Base-by-base conservation (phyloP, 2,113 vertebrate species). In the Ciconia boyciana region DNA sequence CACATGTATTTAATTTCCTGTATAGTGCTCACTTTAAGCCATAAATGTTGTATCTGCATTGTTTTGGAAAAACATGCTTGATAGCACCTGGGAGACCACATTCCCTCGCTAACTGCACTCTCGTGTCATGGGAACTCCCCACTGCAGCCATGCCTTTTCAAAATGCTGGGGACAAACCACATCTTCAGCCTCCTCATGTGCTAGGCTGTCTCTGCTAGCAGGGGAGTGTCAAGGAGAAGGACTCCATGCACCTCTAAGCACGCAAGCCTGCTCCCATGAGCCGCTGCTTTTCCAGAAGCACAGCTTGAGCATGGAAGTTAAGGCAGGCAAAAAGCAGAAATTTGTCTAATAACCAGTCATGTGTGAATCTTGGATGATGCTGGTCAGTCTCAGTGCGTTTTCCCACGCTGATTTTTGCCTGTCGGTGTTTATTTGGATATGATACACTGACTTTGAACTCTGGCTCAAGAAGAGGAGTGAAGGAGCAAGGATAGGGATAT, bases 1-100 rank as follows among this genome's bases (percentile, higher is more conserved):
- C 94, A 93, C 90, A 69, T 89, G 81, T 71, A 79, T 92, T 96
- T 92, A 95, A 96, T 97, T 96, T 96, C 96, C 96, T 95, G 92
- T 89, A 49, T 52, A 96, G 39, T 0, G 0, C 69, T 94, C 48
- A 52, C 44, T 68, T 90, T 82, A 84, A 89, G 54, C 86, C 60
- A 16, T 79, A 89, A 92, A 95, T 29, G 61, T 84, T 93, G 61
- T 81, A 72, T 96, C 70, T 91, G 41, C 0, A 0, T 83, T 96
- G 87, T 93, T 93, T 83, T 94, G 65, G 69, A 64, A 95, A 91
- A 93, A 65, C 21, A 79, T 52, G 16, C 31, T 95, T 89, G 89
- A 68, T 65, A 84, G 84, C 57, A 82, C 74, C 78, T 91, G 91
- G 55, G 48, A 82, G 74, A 93, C 36, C 61, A 87, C 74, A 60